phyloP scores from a whole-genome alignment of 2,888 invertebrate genomes.

The Acanthosoma haemorrhoidale region DNA sequence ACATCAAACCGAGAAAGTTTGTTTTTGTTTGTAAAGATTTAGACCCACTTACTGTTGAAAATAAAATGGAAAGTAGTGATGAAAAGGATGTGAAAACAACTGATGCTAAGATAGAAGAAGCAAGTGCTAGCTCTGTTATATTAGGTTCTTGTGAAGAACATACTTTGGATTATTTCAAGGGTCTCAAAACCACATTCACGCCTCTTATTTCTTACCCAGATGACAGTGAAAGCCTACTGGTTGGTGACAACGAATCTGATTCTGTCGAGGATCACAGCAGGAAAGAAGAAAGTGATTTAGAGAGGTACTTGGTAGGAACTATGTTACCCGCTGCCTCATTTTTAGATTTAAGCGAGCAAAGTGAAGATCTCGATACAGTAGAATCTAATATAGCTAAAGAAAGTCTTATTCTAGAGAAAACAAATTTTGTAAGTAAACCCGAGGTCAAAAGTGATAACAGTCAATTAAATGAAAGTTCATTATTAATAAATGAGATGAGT shows the following conservation, averaged over 20 bases:
- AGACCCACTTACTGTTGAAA: not conserved
- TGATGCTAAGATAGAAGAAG: conserved; percentile 40
- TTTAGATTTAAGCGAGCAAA: too few species aligned
- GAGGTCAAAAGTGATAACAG: too few species aligned
- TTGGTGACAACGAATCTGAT: not conserved
- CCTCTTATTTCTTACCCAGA: conserved; percentile 18
- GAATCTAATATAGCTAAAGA: too few species aligned
- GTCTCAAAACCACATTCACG: conserved; percentile 49
- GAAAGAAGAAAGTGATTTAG: conserved; percentile 6
- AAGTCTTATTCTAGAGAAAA: too few species aligned
- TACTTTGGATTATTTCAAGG: conserved; percentile 52
- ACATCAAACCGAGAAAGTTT: conserved; percentile 35
- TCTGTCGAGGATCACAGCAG: not conserved
- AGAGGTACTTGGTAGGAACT: too few species aligned
- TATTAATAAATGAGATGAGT: not conserved
- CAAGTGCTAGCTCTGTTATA: conserved; percentile 53
- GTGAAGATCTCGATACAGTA: too few species aligned
- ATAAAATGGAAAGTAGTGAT: not conserved
- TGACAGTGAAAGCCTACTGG: conserved; percentile 1
- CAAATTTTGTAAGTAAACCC: too few species aligned
- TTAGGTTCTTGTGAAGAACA: conserved; percentile 56
- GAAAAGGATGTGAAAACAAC: not conserved
- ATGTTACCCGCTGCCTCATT: too few species aligned
- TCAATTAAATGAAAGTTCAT: too few species aligned
- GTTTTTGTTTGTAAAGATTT: conserved; percentile 36